These are phyloP conservation scores for Chiridota heheva DNA, from an alignment of 35 echinoderm and acorn worm genomes.

Conservation along the genomic window DNA sequence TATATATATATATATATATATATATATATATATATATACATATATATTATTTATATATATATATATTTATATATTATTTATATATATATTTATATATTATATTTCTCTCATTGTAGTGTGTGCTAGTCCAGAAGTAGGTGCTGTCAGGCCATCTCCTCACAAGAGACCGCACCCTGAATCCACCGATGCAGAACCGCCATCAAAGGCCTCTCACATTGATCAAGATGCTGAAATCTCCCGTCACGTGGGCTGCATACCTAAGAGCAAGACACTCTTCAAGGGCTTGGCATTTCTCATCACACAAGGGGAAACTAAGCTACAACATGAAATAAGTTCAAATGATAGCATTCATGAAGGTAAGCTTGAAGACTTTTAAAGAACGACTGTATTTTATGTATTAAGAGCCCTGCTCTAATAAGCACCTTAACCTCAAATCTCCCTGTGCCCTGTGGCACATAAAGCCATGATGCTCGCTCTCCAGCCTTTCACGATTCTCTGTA, in stretches of 20 bases:
- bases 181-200: background rate
- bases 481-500: too few species aligned
- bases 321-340: too few species aligned
- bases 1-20: too few species aligned
- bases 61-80: background rate
- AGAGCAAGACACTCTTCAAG: conserved; percentile 62
- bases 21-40: too few species aligned
- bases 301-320: conserved; percentile 41
- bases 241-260: conserved; percentile 59
- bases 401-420: too few species aligned
- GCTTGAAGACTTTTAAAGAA: too few species aligned
- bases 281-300: conserved; percentile 64
- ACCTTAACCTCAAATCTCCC: too few species aligned
- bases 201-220: background rate
- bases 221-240: background rate
- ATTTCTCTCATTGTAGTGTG: background rate
- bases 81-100: too few species aligned
- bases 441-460: too few species aligned
- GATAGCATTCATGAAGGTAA: too few species aligned
- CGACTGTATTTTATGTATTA: too few species aligned
- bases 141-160: conserved; percentile 48
- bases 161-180: conserved; percentile 12
- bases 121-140: conserved; percentile 31
- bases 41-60: background rate
- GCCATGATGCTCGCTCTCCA: too few species aligned